Conservation (phyloP, 2,113 vertebrate species). For the Pomatorhinus ruficollis region DNA sequence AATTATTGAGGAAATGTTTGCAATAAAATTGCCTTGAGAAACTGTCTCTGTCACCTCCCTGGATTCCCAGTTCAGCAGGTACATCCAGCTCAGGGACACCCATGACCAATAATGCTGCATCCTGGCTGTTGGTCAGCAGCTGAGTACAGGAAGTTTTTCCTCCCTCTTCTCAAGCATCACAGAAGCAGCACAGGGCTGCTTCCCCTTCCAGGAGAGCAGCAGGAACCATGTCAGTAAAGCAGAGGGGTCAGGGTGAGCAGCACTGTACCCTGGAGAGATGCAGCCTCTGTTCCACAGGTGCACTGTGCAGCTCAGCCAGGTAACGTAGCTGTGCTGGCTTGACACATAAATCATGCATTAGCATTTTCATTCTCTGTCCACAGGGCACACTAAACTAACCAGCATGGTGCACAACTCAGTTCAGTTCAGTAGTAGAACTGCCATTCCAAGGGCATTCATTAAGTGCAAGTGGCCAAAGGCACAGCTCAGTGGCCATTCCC, state of each 20-base stretch:
- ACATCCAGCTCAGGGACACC: background rate
- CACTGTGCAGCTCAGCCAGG: background rate
- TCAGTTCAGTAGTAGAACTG: background rate
- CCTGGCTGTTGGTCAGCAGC: background rate
- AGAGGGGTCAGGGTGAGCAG: background rate
- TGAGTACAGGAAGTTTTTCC: background rate
- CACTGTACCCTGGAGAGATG: background rate
- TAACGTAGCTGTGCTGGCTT: background rate
- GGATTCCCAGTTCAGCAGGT: background rate
- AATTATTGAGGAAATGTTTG: background rate
- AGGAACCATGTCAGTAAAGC: background rate
- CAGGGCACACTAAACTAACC: background rate
- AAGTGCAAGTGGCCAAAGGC: background rate
- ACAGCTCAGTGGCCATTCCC: background rate
- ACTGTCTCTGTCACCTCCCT: background rate
- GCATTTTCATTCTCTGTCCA: background rate
- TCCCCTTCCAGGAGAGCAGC: background rate
- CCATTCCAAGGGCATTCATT: background rate
- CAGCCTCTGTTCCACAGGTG: background rate
- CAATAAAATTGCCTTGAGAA: background rate
- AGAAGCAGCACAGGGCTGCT: background rate
- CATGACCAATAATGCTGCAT: background rate
- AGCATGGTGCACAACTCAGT: background rate
- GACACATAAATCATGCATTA: background rate
- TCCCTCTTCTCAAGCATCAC: background rate